A percentile compares a stretch with the other conserved stretches of the same genome.
These are phyloP conservation scores for Cheilosia soror DNA, from an alignment of 2,888 invertebrate genomes.

Conservation along the genomic window DNA sequence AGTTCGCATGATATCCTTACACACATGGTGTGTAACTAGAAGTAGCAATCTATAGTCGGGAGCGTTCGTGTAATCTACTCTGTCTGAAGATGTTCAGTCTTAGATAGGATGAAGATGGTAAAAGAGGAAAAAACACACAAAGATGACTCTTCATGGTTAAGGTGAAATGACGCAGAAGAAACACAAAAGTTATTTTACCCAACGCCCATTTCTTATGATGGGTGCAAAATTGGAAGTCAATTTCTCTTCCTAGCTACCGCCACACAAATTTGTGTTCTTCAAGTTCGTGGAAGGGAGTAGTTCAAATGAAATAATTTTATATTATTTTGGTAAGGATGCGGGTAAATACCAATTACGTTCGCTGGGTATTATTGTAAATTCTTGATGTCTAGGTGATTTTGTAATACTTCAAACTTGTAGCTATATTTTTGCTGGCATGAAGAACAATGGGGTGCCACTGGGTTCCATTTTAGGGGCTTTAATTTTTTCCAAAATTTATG, in stretches of 20 bases:
- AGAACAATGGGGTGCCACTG: background rate
- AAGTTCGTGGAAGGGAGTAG: slow-evolving; percentile 35
- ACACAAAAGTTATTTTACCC: slow-evolving; percentile 64
- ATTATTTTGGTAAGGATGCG: slow-evolving; percentile 68
- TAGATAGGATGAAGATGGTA: slow-evolving; percentile 9
- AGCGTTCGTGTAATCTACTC: slow-evolving; percentile 51
- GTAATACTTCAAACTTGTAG: no score
- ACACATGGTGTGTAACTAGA: slow-evolving; percentile 50
- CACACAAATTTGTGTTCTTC: no score
- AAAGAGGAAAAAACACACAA: slow-evolving; percentile 11
- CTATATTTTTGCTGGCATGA: no score
- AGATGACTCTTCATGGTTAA: slow-evolving; percentile 45
- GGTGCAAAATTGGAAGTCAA: slow-evolving; percentile 55
- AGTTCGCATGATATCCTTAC: slow-evolving; percentile 57
- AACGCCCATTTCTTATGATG: background rate
- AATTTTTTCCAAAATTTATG: background rate
- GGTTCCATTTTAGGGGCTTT: background rate
- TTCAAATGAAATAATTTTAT: slow-evolving; percentile 71
- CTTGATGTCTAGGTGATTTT: background rate
- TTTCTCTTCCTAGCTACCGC: slow-evolving; percentile 8
- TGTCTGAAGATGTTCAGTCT: slow-evolving; percentile 64
- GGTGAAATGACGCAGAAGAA: slow-evolving; percentile 70
- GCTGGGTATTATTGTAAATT: background rate
- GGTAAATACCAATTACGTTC: slow-evolving; percentile 59
- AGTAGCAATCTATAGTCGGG: background rate